Percentiles rank a stretch among this genome's conserved stretches.
Conservation (phyloP, 1,140 invertebrate genomes). For the Magallana gigas region DNA sequence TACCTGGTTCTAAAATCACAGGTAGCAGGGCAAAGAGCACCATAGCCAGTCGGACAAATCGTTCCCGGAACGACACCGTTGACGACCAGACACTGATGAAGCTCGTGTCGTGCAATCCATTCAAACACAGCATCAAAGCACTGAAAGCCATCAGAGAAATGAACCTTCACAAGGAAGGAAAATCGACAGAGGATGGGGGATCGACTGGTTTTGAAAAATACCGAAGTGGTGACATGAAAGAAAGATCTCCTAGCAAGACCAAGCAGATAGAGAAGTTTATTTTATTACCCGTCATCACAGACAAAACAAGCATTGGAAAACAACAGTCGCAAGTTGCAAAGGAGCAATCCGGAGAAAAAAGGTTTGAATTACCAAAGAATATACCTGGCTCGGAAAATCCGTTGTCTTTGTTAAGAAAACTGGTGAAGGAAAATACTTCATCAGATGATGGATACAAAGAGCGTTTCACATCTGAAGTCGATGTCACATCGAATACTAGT, state of each 20-base stretch:
- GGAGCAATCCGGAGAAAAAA: background rate
- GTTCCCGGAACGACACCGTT: too few relatives aligned
- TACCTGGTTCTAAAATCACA: too few relatives aligned
- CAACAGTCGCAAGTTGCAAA: background rate
- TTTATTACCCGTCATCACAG: background rate
- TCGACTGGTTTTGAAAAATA: background rate
- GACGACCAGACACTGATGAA: background rate
- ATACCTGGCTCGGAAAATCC: background rate
- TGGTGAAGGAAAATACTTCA: background rate
- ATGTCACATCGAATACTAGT: too few relatives aligned
- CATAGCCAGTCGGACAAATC: too few relatives aligned
- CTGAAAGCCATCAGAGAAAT: constrained; percentile 1
- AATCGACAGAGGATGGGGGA: background rate
- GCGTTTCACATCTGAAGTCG: too few relatives aligned
- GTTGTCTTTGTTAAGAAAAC: background rate
- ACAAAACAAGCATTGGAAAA: background rate
- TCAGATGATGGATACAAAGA: too few relatives aligned
- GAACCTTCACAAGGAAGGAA: background rate
- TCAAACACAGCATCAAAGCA: constrained; percentile 2
- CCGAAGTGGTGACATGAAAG: background rate
- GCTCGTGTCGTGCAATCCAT: background rate
- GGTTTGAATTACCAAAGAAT: background rate
- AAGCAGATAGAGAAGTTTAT: background rate
- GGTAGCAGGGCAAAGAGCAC: too few relatives aligned
- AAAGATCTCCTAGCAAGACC: background rate